A percentile compares a stretch with the other conserved stretches of the same genome.
Evolutionary conservation across 2,113 vertebrate species (phyloP).

Genomic region (Accipiter cooperii): DNA sequence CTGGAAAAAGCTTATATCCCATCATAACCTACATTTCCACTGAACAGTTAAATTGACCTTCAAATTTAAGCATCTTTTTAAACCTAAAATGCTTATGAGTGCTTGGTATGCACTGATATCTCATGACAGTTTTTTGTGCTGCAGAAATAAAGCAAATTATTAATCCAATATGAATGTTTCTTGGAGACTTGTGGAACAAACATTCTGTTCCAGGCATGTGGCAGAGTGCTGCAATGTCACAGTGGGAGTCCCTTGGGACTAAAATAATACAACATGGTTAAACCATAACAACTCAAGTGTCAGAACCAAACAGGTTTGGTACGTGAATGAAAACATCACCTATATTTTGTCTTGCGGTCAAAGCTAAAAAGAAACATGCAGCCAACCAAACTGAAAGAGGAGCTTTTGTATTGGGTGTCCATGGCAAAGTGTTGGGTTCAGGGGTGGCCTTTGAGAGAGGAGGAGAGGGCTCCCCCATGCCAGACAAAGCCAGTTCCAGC

Average conservation of each 20-base stretch:
- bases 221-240: neutral
- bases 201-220: neutral
- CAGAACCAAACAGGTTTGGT: neutral
- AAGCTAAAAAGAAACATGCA: neutral
- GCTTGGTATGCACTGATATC: neutral
- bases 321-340: neutral
- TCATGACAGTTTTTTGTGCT: neutral
- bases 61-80: neutral
- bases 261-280: neutral
- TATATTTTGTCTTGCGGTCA: neutral
- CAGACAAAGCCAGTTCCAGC: neutral
- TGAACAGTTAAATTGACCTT: neutral
- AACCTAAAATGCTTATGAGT: neutral
- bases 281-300: rapidly evolving
- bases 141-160: neutral
- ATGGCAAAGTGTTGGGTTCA: neutral
- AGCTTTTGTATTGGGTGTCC: rapidly evolving
- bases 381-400: neutral
- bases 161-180: neutral
- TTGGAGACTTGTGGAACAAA: neutral
- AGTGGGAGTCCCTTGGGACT: neutral
- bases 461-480: neutral
- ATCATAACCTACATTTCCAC: neutral
- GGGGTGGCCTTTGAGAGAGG: neutral
- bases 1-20: neutral